These are phyloP conservation scores for Aptenodytes forsteri DNA, from an alignment of 2,113 vertebrate genomes.

Conservation along the genomic window DNA sequence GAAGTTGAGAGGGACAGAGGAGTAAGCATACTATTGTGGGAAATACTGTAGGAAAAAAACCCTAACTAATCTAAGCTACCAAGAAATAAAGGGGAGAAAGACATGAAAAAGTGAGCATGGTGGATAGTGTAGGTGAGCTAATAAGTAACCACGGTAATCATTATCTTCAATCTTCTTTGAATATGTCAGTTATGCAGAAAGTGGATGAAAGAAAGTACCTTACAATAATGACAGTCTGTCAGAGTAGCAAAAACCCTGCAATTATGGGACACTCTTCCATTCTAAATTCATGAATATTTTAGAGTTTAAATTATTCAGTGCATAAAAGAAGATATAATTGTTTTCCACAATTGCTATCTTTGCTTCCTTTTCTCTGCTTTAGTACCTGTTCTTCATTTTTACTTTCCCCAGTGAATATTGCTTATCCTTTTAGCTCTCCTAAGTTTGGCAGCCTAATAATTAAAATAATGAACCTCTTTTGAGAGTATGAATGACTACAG, in stretches of 20 bases:
- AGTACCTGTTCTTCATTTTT: neutral
- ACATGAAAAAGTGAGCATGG: fast-evolving
- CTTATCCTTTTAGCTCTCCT: neutral
- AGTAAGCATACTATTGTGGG: neutral
- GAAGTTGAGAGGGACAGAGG: neutral
- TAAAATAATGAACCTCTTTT: constrained; percentile 7
- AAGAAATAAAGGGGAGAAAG: neutral
- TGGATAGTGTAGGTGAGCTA: neutral
- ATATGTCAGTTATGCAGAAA: neutral
- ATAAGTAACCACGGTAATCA: neutral
- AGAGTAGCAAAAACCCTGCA: neutral
- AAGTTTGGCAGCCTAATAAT: neutral
- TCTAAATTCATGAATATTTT: neutral
- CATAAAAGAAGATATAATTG: neutral
- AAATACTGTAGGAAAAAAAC: neutral
- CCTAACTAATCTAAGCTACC: neutral
- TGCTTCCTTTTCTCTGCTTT: neutral
- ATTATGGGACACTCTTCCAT: neutral
- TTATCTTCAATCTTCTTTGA: neutral
- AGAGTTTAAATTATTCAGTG: neutral
- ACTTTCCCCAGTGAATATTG: neutral
- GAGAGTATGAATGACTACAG: neutral
- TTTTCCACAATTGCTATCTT: neutral
- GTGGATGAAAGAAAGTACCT: neutral
- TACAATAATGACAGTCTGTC: neutral